Conservation (phyloP, 2,888 invertebrate species). For the Trachelus iudaicus region DNA sequence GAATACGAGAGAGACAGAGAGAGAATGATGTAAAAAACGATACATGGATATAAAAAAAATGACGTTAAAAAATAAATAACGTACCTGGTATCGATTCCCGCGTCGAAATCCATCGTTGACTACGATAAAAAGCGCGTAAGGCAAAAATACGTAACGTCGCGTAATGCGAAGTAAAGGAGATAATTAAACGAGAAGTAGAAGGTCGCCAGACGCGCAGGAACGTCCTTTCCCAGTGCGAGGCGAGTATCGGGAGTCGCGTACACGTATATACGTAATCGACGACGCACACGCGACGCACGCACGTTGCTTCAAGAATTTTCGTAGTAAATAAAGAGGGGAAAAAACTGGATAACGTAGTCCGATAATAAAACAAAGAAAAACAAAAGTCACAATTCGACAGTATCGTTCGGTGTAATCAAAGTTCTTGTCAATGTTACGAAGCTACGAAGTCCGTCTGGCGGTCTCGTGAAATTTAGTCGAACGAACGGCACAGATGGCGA, state of each 20-base stretch:
- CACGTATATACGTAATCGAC: not conserved
- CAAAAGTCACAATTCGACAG: too few relatives aligned
- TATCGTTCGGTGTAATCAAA: too few relatives aligned
- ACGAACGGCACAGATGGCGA: too few relatives aligned
- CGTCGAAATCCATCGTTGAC: not conserved
- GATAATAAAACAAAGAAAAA: too few relatives aligned
- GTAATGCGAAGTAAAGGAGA: not conserved
- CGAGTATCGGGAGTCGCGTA: not conserved
- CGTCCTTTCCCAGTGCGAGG: not conserved
- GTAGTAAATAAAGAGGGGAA: not conserved
- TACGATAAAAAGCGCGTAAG: not conserved
- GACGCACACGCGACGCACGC: constrained; percentile 1
- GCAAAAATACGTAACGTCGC: not conserved
- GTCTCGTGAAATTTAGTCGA: too few relatives aligned
- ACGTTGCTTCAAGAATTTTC: not conserved
- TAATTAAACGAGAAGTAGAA: not conserved
- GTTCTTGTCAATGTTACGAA: too few relatives aligned
- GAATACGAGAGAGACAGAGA: not conserved
- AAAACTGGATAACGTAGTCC: too few relatives aligned
- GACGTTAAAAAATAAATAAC: not conserved
- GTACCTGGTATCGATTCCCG: not conserved
- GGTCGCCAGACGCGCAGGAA: not conserved
- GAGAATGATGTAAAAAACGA: not conserved
- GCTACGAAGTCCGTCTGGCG: too few relatives aligned
- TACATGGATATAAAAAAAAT: not conserved